Conservation (phyloP, 1,140 invertebrate genomes). For the Mycetomoellerius zeteki region DNA sequence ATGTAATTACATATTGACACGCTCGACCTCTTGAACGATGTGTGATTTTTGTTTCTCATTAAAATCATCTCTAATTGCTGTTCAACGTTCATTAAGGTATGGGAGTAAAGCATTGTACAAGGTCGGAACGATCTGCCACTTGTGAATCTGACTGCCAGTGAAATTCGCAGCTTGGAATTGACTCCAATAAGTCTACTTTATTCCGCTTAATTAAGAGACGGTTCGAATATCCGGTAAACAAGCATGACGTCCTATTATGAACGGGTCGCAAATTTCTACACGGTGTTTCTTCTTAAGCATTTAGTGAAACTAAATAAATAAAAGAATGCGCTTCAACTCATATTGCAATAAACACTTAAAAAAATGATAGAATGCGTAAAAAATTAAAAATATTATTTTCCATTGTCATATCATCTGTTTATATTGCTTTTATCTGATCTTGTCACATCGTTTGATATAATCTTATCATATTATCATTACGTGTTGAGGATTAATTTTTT, state of each 20-base stretch:
- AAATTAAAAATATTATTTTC: slow-evolving; percentile 32
- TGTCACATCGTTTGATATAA: not conserved
- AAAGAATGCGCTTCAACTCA: not conserved
- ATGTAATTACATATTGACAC: slow-evolving; percentile 28
- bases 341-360: not conserved
- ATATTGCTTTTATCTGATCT: not conserved
- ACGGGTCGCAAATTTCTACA: not conserved
- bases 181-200: slow-evolving; percentile 58
- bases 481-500: not conserved
- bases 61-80: slow-evolving; percentile 29
- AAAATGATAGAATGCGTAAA: not conserved
- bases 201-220: slow-evolving; percentile 51
- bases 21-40: not conserved
- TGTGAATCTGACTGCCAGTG: slow-evolving; percentile 44
- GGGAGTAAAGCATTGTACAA: slow-evolving; percentile 36
- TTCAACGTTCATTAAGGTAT: slow-evolving; percentile 29
- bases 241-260: slow-evolving; percentile 16
- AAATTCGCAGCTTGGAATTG: slow-evolving; percentile 58
- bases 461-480: slow-evolving; percentile 24
- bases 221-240: slow-evolving; percentile 52
- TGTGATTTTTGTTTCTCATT: slow-evolving; percentile 10
- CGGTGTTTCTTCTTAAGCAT: not conserved
- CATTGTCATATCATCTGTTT: not conserved
- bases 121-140: slow-evolving; percentile 58
- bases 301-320: not conserved